A percentile compares a stretch with the other conserved stretches of the same genome.
Evolutionary conservation across 92 coral and sea anemone genomes (phyloP).

Genomic region (Hydrozoanthus gracilis): DNA sequence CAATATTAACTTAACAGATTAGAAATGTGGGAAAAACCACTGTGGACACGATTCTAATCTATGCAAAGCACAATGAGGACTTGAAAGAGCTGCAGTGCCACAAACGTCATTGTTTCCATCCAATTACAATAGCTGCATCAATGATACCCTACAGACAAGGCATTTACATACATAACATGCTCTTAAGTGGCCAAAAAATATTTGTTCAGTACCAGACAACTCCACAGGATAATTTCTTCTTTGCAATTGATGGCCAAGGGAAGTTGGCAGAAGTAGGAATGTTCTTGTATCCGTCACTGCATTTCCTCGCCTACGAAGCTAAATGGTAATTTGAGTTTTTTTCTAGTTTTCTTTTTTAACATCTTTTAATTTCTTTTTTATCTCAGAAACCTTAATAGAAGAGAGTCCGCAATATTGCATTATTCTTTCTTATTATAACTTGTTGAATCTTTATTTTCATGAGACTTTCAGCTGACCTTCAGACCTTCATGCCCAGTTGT

Average conservation of each 20-base stretch:
- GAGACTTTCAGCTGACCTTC: too few species aligned
- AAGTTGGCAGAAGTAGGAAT: slow-evolving; percentile 92
- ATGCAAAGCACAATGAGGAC: slow-evolving; percentile 67
- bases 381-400: not conserved
- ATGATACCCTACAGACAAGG: slow-evolving; percentile 88
- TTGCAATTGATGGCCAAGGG: slow-evolving; percentile 95
- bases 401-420: too few species aligned
- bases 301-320: slow-evolving; percentile 96
- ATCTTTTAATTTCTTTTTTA: not conserved
- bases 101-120: slow-evolving; percentile 80
- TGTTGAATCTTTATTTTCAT: too few species aligned
- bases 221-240: slow-evolving; percentile 92
- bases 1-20: slow-evolving; percentile 54
- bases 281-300: slow-evolving; percentile 92
- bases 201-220: slow-evolving; percentile 86
- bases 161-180: slow-evolving; percentile 63
- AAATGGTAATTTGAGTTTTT: slow-evolving; percentile 72
- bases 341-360: not conserved
- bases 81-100: slow-evolving; percentile 77
- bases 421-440: too few species aligned
- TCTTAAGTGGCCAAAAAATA: slow-evolving; percentile 65
- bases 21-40: slow-evolving; percentile 75
- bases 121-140: slow-evolving; percentile 81
- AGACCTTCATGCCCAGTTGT: too few species aligned
- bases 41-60: slow-evolving; percentile 73